Conservation (phyloP, 2,797 vertebrate species). For the Danio kyathit region DNA sequence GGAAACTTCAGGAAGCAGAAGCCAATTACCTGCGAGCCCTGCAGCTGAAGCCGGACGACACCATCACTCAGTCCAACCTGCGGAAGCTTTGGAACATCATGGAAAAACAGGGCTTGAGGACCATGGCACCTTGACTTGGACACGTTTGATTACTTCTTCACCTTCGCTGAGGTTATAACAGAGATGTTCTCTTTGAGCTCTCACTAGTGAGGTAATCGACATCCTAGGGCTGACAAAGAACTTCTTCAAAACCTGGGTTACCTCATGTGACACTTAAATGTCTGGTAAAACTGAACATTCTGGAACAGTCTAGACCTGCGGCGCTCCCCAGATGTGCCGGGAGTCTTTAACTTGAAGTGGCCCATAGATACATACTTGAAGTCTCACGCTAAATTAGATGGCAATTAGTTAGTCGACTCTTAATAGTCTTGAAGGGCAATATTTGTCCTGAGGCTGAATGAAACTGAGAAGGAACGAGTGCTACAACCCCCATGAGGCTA, state of each 20-base stretch:
- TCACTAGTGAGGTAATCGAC: constrained; percentile 20
- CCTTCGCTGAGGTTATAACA: constrained; percentile 15
- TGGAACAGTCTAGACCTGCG: constrained; percentile 34
- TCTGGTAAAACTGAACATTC: constrained; percentile 43
- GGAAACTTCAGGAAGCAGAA: constrained; percentile 93
- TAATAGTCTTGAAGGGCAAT: constrained; percentile 49
- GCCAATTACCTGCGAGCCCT: constrained; percentile 96
- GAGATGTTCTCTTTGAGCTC: constrained; percentile 57
- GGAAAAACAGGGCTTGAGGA: constrained; percentile 98
- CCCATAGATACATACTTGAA: constrained; percentile 75
- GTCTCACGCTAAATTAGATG: constrained; percentile 63
- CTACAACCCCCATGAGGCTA: constrained; percentile 21
- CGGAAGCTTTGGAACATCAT: constrained; percentile 99
- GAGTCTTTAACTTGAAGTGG: constrained; percentile 76
- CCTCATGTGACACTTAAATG: constrained; percentile 12
- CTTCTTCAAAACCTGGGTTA: constrained; percentile 20
- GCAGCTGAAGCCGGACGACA: constrained; percentile 94
- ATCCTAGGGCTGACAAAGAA: constrained; percentile 1
- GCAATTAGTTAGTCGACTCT: constrained; percentile 58
- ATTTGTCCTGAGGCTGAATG: constrained; percentile 53
- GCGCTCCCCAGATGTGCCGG: constrained; percentile 8
- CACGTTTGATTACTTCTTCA: constrained; percentile 44
- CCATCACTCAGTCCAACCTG: constrained; percentile 97
- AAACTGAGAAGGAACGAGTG: constrained; percentile 49
- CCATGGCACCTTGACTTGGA: constrained; percentile 72